These are phyloP conservation scores for Ceyx cyanopectus DNA, from an alignment of 2,113 vertebrate genomes.

Conservation along the genomic window DNA sequence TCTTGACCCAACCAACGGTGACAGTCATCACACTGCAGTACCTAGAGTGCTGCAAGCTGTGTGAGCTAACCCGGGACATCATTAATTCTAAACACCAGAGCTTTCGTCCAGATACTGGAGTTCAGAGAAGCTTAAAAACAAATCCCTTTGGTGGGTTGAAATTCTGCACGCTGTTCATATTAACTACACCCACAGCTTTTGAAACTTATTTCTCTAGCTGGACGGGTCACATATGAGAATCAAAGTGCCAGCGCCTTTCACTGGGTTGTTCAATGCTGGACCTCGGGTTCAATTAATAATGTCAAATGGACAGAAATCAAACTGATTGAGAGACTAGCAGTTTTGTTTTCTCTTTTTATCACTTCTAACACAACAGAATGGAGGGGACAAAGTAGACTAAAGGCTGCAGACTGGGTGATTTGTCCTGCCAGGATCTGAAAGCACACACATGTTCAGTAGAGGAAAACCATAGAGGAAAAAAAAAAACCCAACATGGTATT, in stretches of 20 bases:
- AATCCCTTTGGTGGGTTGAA: conserved; percentile 57
- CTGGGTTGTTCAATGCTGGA: neutral
- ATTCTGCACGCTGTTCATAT: conserved; percentile 15
- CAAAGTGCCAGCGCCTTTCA: neutral
- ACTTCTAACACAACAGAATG: neutral
- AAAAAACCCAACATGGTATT: accelerated
- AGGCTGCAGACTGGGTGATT: neutral
- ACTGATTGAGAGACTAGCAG: neutral
- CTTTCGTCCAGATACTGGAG: conserved; percentile 38
- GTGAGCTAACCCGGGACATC: conserved; percentile 64
- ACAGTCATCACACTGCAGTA: conserved; percentile 59
- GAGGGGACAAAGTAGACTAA: neutral
- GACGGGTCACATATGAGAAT: neutral
- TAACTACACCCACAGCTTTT: neutral
- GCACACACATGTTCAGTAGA: accelerated
- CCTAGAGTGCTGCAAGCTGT: conserved; percentile 55
- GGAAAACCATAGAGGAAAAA: neutral
- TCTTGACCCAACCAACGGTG: conserved; percentile 73
- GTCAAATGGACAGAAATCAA: neutral
- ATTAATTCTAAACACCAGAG: conserved; percentile 71
- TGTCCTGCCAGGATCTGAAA: neutral
- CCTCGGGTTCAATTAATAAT: neutral
- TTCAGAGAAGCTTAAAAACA: conserved; percentile 67
- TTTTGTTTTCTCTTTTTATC: neutral
- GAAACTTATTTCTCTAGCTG: conserved; percentile 4